Conservation (phyloP, 1,140 invertebrate species). For the Drosophila sp. region DNA sequence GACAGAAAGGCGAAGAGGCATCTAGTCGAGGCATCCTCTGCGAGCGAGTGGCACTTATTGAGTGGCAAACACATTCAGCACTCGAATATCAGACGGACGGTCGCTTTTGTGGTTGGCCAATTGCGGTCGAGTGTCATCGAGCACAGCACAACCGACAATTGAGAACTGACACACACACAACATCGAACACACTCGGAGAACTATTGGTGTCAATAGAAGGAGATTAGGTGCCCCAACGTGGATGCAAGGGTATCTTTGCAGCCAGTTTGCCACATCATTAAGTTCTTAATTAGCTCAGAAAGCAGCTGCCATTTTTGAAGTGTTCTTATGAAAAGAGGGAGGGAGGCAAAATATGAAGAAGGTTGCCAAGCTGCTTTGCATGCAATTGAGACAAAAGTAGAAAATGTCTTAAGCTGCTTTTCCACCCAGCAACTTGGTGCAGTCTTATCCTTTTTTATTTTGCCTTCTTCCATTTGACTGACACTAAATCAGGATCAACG, state of each 20-base stretch:
- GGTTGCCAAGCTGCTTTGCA: constrained; percentile 23
- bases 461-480: constrained; percentile 48
- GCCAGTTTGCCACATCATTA: constrained; percentile 52
- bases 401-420: constrained; percentile 55
- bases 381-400: constrained; percentile 2
- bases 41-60: constrained; percentile 36
- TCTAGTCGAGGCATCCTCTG: constrained; percentile 14
- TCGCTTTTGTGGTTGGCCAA: constrained; percentile 46
- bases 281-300: constrained; percentile 48
- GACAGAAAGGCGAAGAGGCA: background rate
- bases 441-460: constrained; percentile 52
- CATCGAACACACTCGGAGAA: constrained; percentile 3
- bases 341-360: background rate
- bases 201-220: constrained; percentile 24
- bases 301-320: constrained; percentile 26
- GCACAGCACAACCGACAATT: constrained; percentile 36
- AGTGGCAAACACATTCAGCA: constrained; percentile 47
- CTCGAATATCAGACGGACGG: constrained; percentile 25
- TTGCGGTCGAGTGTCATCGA: constrained; percentile 78
- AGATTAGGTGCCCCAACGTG: constrained; percentile 26
- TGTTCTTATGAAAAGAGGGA: background rate
- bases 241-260: constrained; percentile 30
- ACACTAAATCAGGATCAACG: constrained; percentile 29
- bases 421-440: constrained; percentile 34
- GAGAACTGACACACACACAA: constrained; percentile 27